A percentile compares a stretch with the other conserved stretches of the same genome.
Evolutionary conservation across 2,113 vertebrate species (phyloP).

Genomic region (Rattus rattus): DNA sequence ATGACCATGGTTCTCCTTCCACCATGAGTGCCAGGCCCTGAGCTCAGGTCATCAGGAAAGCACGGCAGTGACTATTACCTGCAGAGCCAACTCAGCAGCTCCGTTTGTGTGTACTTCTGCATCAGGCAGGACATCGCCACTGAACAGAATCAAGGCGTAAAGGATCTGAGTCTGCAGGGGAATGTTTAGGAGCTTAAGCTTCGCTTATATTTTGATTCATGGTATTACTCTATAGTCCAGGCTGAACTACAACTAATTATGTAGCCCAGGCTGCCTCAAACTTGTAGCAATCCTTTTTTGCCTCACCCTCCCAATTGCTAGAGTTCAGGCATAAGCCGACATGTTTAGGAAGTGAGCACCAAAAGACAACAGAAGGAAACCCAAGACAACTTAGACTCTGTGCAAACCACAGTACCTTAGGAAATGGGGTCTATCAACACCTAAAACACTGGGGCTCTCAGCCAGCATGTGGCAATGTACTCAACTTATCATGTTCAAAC

Average conservation of each 20-base stretch:
- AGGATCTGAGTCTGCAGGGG: not conserved
- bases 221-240: not conserved
- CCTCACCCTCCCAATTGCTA: not conserved
- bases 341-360: not conserved
- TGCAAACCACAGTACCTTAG: not conserved
- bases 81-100: not conserved
- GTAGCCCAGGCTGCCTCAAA: not conserved
- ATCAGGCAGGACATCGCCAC: not conserved
- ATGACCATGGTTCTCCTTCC: not conserved
- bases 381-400: not conserved
- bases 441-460: not conserved
- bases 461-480: not conserved
- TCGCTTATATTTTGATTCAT: not conserved
- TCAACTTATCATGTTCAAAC: not conserved
- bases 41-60: not conserved
- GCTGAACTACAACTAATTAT: not conserved
- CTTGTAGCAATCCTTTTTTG: not conserved
- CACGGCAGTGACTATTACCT: not conserved
- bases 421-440: not conserved
- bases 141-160: not conserved
- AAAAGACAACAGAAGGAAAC: slow-evolving; percentile 20
- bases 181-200: not conserved
- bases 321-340: not conserved
- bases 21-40: not conserved
- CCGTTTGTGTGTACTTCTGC: not conserved